Evolutionary conservation across 64 coral and sea anemone species (phyloP).

Genomic region (Actinia tenebrosa): DNA sequence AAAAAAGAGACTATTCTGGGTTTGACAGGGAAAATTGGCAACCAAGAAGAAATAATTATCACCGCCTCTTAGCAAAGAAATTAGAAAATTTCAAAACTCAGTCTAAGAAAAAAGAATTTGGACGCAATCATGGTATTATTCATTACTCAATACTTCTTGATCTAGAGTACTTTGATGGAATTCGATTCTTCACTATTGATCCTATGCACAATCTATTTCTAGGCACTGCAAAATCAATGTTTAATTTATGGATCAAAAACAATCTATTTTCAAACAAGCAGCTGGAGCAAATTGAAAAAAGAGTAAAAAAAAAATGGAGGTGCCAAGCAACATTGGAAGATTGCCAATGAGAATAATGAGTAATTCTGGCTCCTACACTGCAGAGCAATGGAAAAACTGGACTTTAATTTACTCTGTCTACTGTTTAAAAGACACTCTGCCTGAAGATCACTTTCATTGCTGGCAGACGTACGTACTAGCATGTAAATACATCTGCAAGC

Average conservation of each 20-base stretch:
- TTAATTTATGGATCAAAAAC: constrained; percentile 28
- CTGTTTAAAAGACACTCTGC: not conserved
- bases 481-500: constrained; percentile 14
- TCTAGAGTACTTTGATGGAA: constrained; percentile 43
- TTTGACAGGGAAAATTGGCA: constrained; percentile 8
- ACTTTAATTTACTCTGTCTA: constrained; percentile 33
- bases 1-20: constrained; percentile 28
- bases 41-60: constrained; percentile 18
- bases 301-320: not conserved
- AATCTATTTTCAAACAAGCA: not conserved
- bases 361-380: constrained; percentile 46
- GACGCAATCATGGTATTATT: constrained; percentile 19
- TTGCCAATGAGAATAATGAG: constrained; percentile 32
- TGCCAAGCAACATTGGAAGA: constrained; percentile 21
- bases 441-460: constrained; percentile 16
- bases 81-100: constrained; percentile 17
- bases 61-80: constrained; percentile 33
- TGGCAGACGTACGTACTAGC: constrained; percentile 21
- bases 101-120: not conserved
- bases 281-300: not conserved
- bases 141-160: constrained; percentile 12
- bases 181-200: constrained; percentile 27
- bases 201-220: constrained; percentile 45
- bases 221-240: constrained; percentile 26
- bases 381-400: constrained; percentile 39